Evolutionary conservation across 2,888 invertebrate genomes (phyloP).

Genomic region (Unio pictorum): DNA sequence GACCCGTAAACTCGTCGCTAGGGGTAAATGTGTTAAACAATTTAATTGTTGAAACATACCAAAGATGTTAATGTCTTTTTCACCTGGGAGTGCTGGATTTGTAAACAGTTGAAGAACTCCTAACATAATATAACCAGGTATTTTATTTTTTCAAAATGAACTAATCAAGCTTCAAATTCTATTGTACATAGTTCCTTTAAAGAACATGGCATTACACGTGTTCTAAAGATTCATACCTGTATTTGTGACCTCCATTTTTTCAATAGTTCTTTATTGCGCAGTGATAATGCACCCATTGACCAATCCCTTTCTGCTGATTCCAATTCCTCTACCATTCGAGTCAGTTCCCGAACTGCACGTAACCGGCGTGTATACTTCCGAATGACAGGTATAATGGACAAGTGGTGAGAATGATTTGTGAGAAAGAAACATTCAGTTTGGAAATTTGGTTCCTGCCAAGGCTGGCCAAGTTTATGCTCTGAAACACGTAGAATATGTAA

Average conservation of each 20-base stretch:
- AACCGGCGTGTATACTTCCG: constrained; percentile 86
- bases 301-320: constrained; percentile 76
- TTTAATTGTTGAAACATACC: too few species aligned
- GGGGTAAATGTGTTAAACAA: too few species aligned
- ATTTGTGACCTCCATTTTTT: constrained; percentile 91
- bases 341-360: constrained; percentile 86
- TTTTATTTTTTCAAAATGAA: too few species aligned
- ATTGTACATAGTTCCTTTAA: too few species aligned
- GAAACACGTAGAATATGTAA: constrained; percentile 4
- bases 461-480: constrained; percentile 24
- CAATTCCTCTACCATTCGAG: constrained; percentile 72
- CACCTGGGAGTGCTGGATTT: too few species aligned
- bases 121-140: too few species aligned
- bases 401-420: constrained; percentile 93
- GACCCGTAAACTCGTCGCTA: too few species aligned
- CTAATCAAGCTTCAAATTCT: too few species aligned
- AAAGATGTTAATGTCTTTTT: too few species aligned
- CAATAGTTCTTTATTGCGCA: constrained; percentile 84
- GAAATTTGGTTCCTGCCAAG: constrained; percentile 88
- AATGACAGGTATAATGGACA: constrained; percentile 90
- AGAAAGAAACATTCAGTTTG: constrained; percentile 98
- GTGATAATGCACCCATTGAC: constrained; percentile 51
- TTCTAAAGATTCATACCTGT: constrained; percentile 72
- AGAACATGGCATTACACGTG: constrained; percentile 8
- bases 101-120: too few species aligned